Evolutionary conservation across 2,888 invertebrate species (phyloP).

Genomic region (Pasiphila rectangulata): DNA sequence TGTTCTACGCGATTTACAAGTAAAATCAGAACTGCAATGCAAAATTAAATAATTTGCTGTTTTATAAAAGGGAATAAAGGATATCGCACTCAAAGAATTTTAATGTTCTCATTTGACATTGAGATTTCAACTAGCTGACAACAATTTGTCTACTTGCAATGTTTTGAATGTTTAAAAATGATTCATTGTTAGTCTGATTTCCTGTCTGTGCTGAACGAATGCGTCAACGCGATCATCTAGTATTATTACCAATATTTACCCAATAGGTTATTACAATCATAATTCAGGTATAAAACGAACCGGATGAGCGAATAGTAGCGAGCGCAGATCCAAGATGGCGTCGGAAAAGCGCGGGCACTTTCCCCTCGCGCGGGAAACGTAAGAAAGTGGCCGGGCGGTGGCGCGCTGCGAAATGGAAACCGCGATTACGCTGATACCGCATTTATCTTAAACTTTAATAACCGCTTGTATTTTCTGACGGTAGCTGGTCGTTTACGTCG

Average conservation of each 20-base stretch:
- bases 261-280: too few relatives aligned
- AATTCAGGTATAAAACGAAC: constrained; percentile 20
- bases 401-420: constrained; percentile 74
- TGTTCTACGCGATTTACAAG: constrained; percentile 31
- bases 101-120: background rate
- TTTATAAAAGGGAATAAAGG: constrained; percentile 17
- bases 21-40: constrained; percentile 21
- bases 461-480: constrained; percentile 29
- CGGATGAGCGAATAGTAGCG: constrained; percentile 37
- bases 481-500: background rate
- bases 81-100: constrained; percentile 14
- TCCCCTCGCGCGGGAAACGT: constrained; percentile 77
- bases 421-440: constrained; percentile 71
- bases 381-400: constrained; percentile 62
- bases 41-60: constrained; percentile 17
- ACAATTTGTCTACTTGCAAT: background rate
- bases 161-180: background rate
- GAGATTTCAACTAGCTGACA: background rate
- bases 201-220: constrained; percentile 3
- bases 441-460: constrained; percentile 57
- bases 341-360: constrained; percentile 77
- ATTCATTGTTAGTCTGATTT: constrained; percentile 4
- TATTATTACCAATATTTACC: too few relatives aligned
- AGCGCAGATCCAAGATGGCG: constrained; percentile 66
- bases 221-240: background rate